Evolutionary conservation across 2,113 vertebrate species (phyloP).

Genomic region (Meles meles): DNA sequence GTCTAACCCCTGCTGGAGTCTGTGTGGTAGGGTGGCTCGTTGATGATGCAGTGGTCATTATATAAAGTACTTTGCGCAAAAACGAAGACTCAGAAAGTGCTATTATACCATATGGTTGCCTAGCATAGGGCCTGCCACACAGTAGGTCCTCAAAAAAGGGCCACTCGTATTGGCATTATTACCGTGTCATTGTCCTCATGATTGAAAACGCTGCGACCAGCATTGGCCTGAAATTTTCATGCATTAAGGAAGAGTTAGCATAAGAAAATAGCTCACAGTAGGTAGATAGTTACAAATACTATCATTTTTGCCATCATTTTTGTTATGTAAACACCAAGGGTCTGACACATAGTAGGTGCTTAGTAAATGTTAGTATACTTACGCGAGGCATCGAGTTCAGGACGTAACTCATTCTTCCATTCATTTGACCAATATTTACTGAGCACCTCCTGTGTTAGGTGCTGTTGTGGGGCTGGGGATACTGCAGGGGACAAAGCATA

Average conservation of each 20-base stretch:
- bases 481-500: accelerated
- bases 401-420: background rate
- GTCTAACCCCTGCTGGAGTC: background rate
- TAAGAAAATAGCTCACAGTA: background rate
- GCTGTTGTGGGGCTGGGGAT: background rate
- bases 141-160: background rate
- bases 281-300: background rate
- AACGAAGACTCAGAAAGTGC: background rate
- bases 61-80: background rate
- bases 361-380: background rate
- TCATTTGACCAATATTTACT: background rate
- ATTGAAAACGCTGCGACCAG: background rate
- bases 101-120: background rate
- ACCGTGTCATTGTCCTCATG: background rate
- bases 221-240: background rate
- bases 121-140: background rate
- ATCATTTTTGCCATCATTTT: background rate
- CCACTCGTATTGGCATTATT: background rate
- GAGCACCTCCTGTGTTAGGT: background rate
- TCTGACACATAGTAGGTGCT: background rate
- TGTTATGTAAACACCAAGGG: background rate
- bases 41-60: background rate
- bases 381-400: background rate
- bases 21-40: no score
- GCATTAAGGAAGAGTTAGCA: background rate